Base-by-base conservation (phyloP, 2,113 vertebrate species). In the Burhinus bistriatus region DNA sequence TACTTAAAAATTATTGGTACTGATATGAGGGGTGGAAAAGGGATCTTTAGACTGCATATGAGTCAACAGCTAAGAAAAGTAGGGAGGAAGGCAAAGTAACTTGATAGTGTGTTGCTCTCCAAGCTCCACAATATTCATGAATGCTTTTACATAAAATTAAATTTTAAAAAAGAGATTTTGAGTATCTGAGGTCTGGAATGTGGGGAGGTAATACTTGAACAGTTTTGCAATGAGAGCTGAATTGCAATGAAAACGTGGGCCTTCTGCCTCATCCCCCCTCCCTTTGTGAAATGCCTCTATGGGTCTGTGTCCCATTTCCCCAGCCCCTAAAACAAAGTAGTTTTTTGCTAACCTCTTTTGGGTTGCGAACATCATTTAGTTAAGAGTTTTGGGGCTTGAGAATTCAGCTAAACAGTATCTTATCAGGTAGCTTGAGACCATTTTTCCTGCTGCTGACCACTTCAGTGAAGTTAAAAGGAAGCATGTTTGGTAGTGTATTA, bases 301-400 rank as follows among this genome's bases (percentile, higher is more conserved):
- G 58, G 25, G 22, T 13, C 55, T 79, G 29, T 36, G 90, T 69
- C 71, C 54, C 9, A 2, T 75, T 61, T 76, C 58, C 34, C 5
- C 26, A 42, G 42, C 59, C 32, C 25, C 61, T 76, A 25, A 69
- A 70, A 19, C 44, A 45, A 34, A 89, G 27, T 4, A 55, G 36
- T 25, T 76, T 55, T 79, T 73, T 83, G 52, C 30, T 13, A 1
- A 12, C 40, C 12, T 22, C 0, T 1, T 36, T 47, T 0, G 1
- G 15, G 14, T 42, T 82, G n/a, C 34, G 38, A 70, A 3, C 21
- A 27, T 14, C 16, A 3, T 8, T 69, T 40, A 61, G 6, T 75
- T 52, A 70, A 25, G 40, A 30, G 21, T 16, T 83, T 26, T 36
- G 55, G 55, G 40, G 12, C 14, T 64, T 54, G 26, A n/a, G 40